phyloP scores from a whole-genome alignment of 2,113 vertebrate genomes.

The Ivindomyrus marchei region DNA sequence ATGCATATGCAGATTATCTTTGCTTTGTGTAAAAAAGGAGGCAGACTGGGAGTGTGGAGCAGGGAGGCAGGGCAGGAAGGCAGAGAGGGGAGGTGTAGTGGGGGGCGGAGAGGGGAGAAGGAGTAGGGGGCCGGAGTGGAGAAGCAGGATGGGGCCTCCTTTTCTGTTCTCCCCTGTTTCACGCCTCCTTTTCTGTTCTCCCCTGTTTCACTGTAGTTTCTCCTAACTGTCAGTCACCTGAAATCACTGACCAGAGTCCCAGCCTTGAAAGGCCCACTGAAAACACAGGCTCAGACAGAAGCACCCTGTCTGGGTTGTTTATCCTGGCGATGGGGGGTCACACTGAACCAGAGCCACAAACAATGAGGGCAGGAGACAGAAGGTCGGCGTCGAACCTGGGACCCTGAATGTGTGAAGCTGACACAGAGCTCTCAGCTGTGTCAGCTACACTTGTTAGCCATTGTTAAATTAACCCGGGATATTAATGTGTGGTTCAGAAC shows the following conservation, averaged over 20 bases:
- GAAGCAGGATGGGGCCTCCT: neutral
- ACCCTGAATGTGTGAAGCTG: slow-evolving; percentile 28
- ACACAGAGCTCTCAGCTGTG: slow-evolving; percentile 48
- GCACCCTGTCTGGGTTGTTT: neutral
- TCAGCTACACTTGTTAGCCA: slow-evolving; percentile 34
- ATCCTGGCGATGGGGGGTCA: neutral
- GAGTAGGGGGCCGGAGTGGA: no score
- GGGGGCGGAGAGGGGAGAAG: no score
- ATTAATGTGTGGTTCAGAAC: slow-evolving; percentile 35
- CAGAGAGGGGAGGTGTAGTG: no score
- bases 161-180: slow-evolving; percentile 26
- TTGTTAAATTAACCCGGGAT: slow-evolving; percentile 40
- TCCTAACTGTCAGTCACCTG: neutral
- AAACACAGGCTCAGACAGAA: neutral
- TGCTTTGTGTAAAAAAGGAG: no score
- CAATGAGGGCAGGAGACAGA: neutral
- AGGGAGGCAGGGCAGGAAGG: no score
- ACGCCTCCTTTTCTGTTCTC: slow-evolving; percentile 24
- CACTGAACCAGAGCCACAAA: neutral
- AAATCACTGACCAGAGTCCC: slow-evolving; percentile 9
- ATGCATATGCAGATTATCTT: no score
- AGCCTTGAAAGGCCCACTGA: neutral
- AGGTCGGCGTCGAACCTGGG: neutral
- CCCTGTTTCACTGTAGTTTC: neutral
- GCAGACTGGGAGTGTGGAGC: no score